Evolutionary conservation across 2,797 vertebrate genomes (phyloP).

Genomic region (Periparus ater): DNA sequence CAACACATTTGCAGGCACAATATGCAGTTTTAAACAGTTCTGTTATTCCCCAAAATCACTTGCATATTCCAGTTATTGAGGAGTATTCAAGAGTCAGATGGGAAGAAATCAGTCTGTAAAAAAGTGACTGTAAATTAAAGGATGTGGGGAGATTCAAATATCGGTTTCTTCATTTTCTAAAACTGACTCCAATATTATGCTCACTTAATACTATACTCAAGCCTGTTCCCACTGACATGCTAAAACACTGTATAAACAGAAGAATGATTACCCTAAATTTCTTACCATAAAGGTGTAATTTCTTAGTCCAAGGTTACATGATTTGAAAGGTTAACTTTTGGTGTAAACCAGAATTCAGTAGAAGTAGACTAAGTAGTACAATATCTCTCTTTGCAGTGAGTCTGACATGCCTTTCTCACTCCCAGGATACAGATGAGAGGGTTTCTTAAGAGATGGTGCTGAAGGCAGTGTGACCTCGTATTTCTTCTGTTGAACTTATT

Average conservation of each 20-base stretch:
- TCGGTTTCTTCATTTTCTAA: not conserved
- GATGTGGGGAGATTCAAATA: not conserved
- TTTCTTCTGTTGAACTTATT: not conserved
- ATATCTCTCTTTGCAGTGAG: not conserved
- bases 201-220: not conserved
- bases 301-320: not conserved
- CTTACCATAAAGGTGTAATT: not conserved
- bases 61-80: not conserved
- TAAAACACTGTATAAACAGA: not conserved
- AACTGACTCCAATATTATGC: not conserved
- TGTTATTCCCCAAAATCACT: not conserved
- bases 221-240: not conserved
- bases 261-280: not conserved
- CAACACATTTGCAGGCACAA: not conserved
- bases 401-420: not conserved
- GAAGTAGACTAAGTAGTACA: not conserved
- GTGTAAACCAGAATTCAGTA: not conserved
- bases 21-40: not conserved
- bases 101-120: not conserved
- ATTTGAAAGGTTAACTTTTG: not conserved
- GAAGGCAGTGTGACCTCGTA: not conserved
- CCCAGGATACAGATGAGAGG: not conserved
- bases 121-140: not conserved
- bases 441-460: not conserved
- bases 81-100: not conserved